phyloP scores from a whole-genome alignment of 2,797 vertebrate species.

The Dendrocincla tyrannina region DNA sequence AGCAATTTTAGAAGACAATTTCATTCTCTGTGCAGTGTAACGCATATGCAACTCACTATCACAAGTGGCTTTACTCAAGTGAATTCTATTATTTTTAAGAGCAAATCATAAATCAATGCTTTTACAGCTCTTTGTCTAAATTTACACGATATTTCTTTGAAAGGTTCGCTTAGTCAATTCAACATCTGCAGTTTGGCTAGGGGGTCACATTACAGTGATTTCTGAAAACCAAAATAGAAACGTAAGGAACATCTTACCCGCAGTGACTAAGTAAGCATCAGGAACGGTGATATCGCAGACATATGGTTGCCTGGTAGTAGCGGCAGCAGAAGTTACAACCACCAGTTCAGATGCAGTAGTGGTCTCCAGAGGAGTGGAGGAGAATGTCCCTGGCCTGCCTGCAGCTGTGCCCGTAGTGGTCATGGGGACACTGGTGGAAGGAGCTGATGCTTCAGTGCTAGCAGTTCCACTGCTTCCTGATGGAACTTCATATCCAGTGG shows the following conservation, averaged over 20 bases:
- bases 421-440: background rate
- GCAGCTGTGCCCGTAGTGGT: slow-evolving; percentile 20
- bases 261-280: slow-evolving; percentile 88
- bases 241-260: slow-evolving; percentile 78
- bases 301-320: slow-evolving; percentile 80
- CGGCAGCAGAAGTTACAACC: slow-evolving; percentile 59
- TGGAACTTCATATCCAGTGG: background rate
- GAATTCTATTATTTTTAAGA: background rate
- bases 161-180: background rate
- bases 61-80: background rate
- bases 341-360: slow-evolving; percentile 54
- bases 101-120: background rate
- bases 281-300: slow-evolving; percentile 89
- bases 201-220: background rate
- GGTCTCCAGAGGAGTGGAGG: background rate
- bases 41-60: background rate
- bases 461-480: background rate
- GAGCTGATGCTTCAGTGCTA: background rate
- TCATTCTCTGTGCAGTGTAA: background rate
- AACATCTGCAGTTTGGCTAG: background rate
- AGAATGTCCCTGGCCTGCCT: slow-evolving; percentile 17
- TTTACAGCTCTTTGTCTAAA: background rate
- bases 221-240: background rate
- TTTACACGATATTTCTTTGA: fast-evolving
- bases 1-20: background rate